Evolutionary conservation across 2,888 invertebrate genomes (phyloP), one percentile per base, ranked within the genome.

Genomic region (Nephrotoma appendiculata): DNA sequence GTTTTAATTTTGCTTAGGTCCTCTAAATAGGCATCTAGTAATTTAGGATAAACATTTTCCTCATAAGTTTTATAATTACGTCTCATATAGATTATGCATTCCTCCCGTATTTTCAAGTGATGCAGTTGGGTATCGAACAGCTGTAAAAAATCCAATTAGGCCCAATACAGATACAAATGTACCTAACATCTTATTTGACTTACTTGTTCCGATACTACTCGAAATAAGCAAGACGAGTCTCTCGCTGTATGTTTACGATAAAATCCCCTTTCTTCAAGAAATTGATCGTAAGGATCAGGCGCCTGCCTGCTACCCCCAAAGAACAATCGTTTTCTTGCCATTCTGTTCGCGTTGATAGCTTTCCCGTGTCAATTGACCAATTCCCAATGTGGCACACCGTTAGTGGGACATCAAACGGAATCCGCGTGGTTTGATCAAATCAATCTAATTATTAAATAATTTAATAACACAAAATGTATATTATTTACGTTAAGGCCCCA

Each of bases 181-280:
- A 31, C 2, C 2, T 31, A 31, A 31, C 2, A 31, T 31, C 31
- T 31, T 2, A 31, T 31, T 31, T 31, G n/a, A 42, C 57, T 86
- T 42, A 86, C 94, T 92, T 97, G 97, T 92, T 98, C 98, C 52
- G 98, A 96, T 86, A 97, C 95, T 11, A 96, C 96, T 89, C 98
- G 94, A 92, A 98, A 98, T 86, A 98, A 92, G 90, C 97, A 97
- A 87, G 96, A 96, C 86, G 96, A 95, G 92, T 98, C 98, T 89
- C 95, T 95, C 86, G 98, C 97, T 19, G 96, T 95, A 89, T 96
- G 96, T 93, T 98, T 98, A 89, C 98, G 93, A 91, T 96, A 97
- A 90, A 95, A 95, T 71, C 96, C 96, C 90, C 96, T 93, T 88
- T 94, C 94, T 89, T 96, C 96, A 89, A 98, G 92, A 94, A 95